Evolutionary conservation across 2,113 vertebrate genomes (phyloP), one percentile per base, ranked within the genome.

Genomic region (Lamprotornis superbus): DNA sequence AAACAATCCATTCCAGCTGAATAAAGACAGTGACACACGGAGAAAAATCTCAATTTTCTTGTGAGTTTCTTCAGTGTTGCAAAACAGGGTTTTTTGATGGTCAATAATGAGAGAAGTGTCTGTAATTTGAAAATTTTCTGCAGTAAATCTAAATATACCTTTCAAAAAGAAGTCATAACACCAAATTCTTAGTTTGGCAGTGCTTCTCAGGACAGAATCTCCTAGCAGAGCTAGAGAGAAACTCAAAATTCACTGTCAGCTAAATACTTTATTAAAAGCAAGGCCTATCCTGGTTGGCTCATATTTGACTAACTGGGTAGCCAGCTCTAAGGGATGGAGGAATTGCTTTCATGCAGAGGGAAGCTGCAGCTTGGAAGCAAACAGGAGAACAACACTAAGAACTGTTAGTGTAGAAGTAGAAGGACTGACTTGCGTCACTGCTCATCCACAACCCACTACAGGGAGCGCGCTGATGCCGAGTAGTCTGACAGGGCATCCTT

Each of bases 401-500:
- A 39, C 15, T 14, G 16, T 20, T 9, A 52, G 44, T 13, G 18
- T 5, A 61, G 47, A 79, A 76, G 7, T 1, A 80, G 84, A 69
- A 74, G 64, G 33, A 86, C 17, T 0, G 4, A 49, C 18, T 2
- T 50, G 68, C 39, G 33, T 50, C 33, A n/a, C 37, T 42, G 10
- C 55, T 50, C 49, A 80, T 50, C 23, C 46, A 15, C 15, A 75
- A 59, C n/a, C 28, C 33, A 23, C 65, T 64, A 6, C 30, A 13
- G 37, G n/a, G 40, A 90, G n/a, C 0, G 0, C 22, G 12, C 21
- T 8, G 25, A 35, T 22, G 50, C 37, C 10, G 76, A 57, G 68
- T 0, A 46, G n/a, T 19, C 22, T 46, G 42, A 52, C 61, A 76
- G 6, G 13, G 35, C 2, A 1, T 49, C 63, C 49, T 53, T 3